Base-by-base conservation (phyloP, 2,888 invertebrate genomes). In the Sicus ferrugineus region DNA sequence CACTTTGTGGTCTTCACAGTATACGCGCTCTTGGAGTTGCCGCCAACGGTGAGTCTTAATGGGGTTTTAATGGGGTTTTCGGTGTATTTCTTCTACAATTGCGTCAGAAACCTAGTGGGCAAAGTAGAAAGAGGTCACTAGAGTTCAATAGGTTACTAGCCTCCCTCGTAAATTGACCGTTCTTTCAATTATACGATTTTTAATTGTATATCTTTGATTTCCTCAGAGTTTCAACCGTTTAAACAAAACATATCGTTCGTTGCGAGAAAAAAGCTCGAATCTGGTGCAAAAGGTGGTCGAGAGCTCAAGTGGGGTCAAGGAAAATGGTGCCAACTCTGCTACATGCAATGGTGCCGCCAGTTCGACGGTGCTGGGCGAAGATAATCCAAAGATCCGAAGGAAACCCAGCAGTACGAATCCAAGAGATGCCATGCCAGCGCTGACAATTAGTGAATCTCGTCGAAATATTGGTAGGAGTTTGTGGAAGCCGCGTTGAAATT, bases 1-100 rank as follows among this genome's bases (percentile, higher is more conserved):
- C 85, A 86, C 72, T 85, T 85, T 79, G 81, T 85, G 67, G 86
- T 86, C 30, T 85, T 85, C 62, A 86, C 86, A 52, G 85, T 85
- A 1, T 86, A 83, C 72, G 86, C 86, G 16, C 77, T 85, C 26
- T 74, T 85, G 70, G 86, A 86, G 73, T 70, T 85, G 34, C 85
- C 85, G 58, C 80, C 83, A 68, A 79, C 84, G 62, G 85, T 85
- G 75, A 77, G 80, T 79, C 68, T 23, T 31, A n/a, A 31, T 30
- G n/a, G n/a, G n/a, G n/a, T n/a, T n/a, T n/a, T n/a, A n/a, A 54
- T 64, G 26, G 5, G 28, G 4, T 56, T 28, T n/a, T n/a, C n/a
- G n/a, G n/a, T n/a, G n/a, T n/a, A n/a, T n/a, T n/a, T n/a, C n/a
- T 69, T 65, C 14, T 42, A 21, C 1, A 9, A 3, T 42, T 42